These are phyloP conservation scores for Porites lobata DNA, from an alignment of 92 coral and sea anemone species.

Conservation along the genomic window DNA sequence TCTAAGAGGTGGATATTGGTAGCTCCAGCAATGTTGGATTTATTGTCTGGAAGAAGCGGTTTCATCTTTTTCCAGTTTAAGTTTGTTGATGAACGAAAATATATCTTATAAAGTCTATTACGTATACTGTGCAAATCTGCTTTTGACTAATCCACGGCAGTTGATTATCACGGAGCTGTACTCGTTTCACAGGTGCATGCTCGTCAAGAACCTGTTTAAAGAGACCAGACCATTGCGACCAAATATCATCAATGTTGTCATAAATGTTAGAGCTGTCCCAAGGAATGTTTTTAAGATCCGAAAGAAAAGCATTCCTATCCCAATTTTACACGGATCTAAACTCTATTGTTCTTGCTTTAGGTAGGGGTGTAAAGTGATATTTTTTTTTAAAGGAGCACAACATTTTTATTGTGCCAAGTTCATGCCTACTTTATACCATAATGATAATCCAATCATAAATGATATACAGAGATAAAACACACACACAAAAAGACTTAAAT, in stretches of 20 bases:
- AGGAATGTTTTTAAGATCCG: conserved; percentile 52
- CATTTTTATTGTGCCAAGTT: no score
- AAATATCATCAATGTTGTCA: conserved; percentile 66
- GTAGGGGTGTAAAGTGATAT: not conserved
- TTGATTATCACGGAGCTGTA: conserved; percentile 40
- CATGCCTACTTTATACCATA: no score
- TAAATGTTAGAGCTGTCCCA: conserved; percentile 68
- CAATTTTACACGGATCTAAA: conserved; percentile 65
- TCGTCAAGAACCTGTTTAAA: no score
- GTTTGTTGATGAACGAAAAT: conserved; percentile 41
- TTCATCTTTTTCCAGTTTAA: conserved; percentile 70
- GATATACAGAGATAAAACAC: no score
- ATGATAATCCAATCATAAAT: no score
- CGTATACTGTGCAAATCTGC: conserved; percentile 48
- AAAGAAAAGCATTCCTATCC: conserved; percentile 24
- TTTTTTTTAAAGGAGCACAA: no score
- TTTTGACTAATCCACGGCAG: conserved; percentile 67
- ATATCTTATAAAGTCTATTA: conserved; percentile 73
- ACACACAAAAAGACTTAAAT: no score
- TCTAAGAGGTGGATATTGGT: conserved; percentile 60
- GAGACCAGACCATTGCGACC: conserved; percentile 26
- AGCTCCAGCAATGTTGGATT: conserved; percentile 26
- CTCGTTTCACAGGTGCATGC: no score
- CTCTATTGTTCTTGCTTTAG: conserved; percentile 70
- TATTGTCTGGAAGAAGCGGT: conserved; percentile 1